Conservation (phyloP, 2,888 invertebrate genomes). For the Crepidodera aurea region DNA sequence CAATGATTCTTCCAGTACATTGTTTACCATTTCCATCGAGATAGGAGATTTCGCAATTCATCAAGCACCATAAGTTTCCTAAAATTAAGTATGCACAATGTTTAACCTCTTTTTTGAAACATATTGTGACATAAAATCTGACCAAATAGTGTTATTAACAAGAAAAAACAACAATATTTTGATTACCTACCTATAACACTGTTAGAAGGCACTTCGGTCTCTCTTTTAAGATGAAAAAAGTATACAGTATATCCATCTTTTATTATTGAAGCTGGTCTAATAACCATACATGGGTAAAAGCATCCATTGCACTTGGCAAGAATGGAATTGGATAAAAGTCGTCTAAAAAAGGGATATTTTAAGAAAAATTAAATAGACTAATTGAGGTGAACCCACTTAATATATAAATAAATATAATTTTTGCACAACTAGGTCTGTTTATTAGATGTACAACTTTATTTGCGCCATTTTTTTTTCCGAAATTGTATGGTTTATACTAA, state of each 20-base stretch:
- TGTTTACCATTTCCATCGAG: conserved; percentile 13
- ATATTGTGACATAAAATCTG: no score
- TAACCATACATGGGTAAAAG: conserved; percentile 34
- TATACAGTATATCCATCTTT: conserved; percentile 35
- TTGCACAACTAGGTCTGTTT: no score
- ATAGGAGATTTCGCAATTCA: conserved; percentile 35
- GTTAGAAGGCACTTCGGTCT: conserved; percentile 34
- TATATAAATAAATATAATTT: no score
- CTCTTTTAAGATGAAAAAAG: conserved; percentile 36
- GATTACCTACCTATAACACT: conserved; percentile 32
- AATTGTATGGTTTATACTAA: no score
- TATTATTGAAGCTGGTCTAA: conserved; percentile 25
- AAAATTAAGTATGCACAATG: conserved; percentile 26
- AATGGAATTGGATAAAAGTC: conserved; percentile 34
- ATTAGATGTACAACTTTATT: no score
- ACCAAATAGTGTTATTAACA: no score
- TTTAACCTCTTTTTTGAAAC: no score
- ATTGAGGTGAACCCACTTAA: no score
- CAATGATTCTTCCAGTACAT: conserved; percentile 29
- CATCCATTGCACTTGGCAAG: conserved; percentile 30
- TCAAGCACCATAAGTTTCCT: conserved; percentile 31
- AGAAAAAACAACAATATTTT: no score
- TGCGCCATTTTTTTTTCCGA: no score
- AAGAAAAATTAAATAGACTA: no score
- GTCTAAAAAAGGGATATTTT: conserved; percentile 31